phyloP scores from a whole-genome alignment of 2,888 invertebrate genomes.

The Aromia moschata region DNA sequence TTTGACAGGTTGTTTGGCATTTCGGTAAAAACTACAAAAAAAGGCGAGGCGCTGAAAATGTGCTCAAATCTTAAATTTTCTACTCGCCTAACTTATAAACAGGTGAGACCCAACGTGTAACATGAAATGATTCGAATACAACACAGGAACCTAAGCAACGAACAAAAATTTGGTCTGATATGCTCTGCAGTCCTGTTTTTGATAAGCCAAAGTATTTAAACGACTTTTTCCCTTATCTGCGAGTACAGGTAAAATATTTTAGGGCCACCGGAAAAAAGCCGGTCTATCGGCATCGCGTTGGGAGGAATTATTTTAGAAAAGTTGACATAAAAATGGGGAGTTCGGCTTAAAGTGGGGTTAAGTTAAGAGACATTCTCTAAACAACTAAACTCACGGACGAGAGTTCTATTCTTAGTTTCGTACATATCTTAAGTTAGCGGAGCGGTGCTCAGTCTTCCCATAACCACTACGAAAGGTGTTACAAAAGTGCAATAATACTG shows the following conservation, averaged over 20 bases:
- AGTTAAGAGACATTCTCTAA: constrained; percentile 57
- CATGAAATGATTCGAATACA: no score
- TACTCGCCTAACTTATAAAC: no score
- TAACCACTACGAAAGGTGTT: constrained; percentile 50
- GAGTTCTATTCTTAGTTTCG: constrained; percentile 61
- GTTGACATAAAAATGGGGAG: constrained; percentile 41
- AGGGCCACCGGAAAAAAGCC: not conserved
- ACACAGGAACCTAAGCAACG: no score
- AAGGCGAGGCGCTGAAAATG: no score
- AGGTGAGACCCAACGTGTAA: no score
- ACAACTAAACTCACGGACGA: constrained; percentile 60
- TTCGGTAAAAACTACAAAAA: no score
- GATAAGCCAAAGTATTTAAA: not conserved
- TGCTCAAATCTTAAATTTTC: no score
- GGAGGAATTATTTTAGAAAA: constrained; percentile 30
- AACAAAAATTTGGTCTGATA: no score
- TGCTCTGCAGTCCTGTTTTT: no score
- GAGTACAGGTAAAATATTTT: not conserved
- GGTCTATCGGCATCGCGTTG: no score
- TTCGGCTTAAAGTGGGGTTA: constrained; percentile 57
- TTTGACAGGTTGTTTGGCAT: no score
- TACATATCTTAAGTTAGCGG: constrained; percentile 57
- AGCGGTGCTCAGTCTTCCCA: constrained; percentile 51
- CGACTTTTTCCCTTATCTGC: not conserved
- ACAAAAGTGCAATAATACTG: constrained; percentile 56